Base-by-base conservation (phyloP, 2,113 vertebrate genomes). In the Thomomys bottae region DNA sequence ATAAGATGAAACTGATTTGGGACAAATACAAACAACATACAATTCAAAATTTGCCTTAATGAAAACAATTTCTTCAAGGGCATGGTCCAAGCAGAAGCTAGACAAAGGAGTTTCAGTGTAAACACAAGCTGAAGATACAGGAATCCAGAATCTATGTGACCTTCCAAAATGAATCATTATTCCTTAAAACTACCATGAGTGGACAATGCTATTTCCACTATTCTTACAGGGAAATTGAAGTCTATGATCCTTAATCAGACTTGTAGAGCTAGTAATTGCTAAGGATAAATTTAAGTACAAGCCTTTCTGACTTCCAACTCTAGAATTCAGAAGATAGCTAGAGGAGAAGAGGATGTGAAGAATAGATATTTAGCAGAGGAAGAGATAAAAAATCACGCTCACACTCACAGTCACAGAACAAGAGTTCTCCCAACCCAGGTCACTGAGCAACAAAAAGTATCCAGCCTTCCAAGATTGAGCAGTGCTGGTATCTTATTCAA, bases 51-150 rank as follows among this genome's bases (percentile, higher is more conserved):
- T 77, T 36, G 68, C 18, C 26, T 71, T 64, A 57, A 57, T 49
- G 67, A 92, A 90, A 82, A 66, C 12, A 64, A 67, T 72, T 76
- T 95, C 73, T 76, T 95, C 73, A 79, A 90, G 32, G 17, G 3
- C 38, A 34, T 64, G 8, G 21, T 32, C 54, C 66, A 67, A 36
- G 15, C 64, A 90, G 21, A 84, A 57, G 6, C 26, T 26, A 66
- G 40, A 89, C 84, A 36, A 87, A 30, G 70, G 3, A n/a, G n/a
- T n/a, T n/a, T 61, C 63, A 68, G 2, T 11, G 2, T 34, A 38
- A 72, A 36, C 21, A n/a, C 54, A n/a, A 91, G 85, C 4, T 59
- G 30, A 81, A 87, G 17, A 89, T 38, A 34, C 36, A 20, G n/a
- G 75, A 63, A 75, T 72, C 87, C 23, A 38, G n/a, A 70, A 59